These are phyloP conservation scores for Neostethus bicornis DNA, from an alignment of 2,797 vertebrate species.

Conservation along the genomic window DNA sequence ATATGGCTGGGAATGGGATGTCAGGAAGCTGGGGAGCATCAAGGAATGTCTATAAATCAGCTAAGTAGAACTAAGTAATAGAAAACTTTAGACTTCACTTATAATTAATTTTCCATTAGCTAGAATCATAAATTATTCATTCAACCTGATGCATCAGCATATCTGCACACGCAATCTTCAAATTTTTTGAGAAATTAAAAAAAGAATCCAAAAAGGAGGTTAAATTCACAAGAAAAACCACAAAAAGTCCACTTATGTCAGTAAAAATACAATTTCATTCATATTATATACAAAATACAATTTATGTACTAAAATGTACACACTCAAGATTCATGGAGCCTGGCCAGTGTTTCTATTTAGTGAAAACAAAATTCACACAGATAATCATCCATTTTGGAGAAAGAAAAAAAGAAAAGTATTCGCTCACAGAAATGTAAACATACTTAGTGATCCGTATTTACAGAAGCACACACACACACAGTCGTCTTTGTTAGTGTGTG, in stretches of 20 bases:
- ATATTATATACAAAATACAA: conserved; percentile 86
- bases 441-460: conserved; percentile 57
- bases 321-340: conserved; percentile 76
- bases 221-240: conserved; percentile 6
- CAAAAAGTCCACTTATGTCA: conserved; percentile 46
- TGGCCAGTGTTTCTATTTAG: conserved; percentile 77
- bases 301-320: conserved; percentile 90
- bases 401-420: conserved; percentile 63
- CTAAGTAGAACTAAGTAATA: no score
- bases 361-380: conserved; percentile 80
- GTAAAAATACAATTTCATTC: conserved; percentile 85
- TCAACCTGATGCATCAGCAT: no score
- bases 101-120: no score
- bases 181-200: no score
- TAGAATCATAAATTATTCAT: no score
- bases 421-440: conserved; percentile 73
- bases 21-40: no score
- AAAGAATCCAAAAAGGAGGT: no score
- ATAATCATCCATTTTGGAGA: conserved; percentile 80
- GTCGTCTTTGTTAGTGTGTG: conserved; percentile 35
- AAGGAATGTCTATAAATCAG: no score
- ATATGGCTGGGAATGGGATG: no score
- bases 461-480: conserved; percentile 27
- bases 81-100: no score
- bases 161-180: no score